Conservation (phyloP, 2,888 invertebrate genomes). For the Lottia scabra region DNA sequence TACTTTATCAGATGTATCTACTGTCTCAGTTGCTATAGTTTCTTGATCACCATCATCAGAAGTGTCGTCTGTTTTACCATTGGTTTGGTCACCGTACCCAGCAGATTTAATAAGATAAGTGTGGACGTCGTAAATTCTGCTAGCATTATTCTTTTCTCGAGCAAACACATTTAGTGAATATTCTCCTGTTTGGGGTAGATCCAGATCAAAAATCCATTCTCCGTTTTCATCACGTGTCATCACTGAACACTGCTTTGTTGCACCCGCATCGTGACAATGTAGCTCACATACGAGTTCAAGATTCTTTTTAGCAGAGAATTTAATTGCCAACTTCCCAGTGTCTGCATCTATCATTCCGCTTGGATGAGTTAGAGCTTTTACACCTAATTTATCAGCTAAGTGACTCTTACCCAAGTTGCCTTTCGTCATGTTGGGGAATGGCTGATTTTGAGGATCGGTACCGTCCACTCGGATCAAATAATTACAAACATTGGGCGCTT, state of each 20-base stretch:
- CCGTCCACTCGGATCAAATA: constrained; percentile 59
- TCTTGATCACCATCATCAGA: constrained; percentile 33
- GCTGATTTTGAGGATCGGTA: constrained; percentile 40
- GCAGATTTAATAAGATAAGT: constrained; percentile 54
- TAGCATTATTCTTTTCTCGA: constrained; percentile 43
- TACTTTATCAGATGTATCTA: constrained; percentile 58
- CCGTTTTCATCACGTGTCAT: constrained; percentile 43
- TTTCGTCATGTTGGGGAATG: constrained; percentile 60
- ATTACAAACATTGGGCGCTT: constrained; percentile 63
- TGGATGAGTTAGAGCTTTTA: constrained; percentile 50
- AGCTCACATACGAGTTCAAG: constrained; percentile 60
- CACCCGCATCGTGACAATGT: constrained; percentile 51
- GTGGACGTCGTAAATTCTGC: constrained; percentile 54
- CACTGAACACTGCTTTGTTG: constrained; percentile 44
- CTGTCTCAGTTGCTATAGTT: constrained; percentile 50
- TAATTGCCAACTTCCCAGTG: constrained; percentile 46
- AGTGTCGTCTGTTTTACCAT: constrained; percentile 18
- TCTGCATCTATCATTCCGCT: constrained; percentile 45
- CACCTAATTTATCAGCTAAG: constrained; percentile 46
- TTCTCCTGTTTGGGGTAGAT: constrained; percentile 58
- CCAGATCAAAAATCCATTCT: constrained; percentile 56
- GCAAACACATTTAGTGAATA: constrained; percentile 64
- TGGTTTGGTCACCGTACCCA: constrained; percentile 31
- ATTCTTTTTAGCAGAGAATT: constrained; percentile 51
- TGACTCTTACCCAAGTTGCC: constrained; percentile 40